Percentiles rank a stretch among this genome's conserved stretches.
Conservation (phyloP, 2,797 vertebrate genomes). For the Periophthalmus magnuspinnatus region DNA sequence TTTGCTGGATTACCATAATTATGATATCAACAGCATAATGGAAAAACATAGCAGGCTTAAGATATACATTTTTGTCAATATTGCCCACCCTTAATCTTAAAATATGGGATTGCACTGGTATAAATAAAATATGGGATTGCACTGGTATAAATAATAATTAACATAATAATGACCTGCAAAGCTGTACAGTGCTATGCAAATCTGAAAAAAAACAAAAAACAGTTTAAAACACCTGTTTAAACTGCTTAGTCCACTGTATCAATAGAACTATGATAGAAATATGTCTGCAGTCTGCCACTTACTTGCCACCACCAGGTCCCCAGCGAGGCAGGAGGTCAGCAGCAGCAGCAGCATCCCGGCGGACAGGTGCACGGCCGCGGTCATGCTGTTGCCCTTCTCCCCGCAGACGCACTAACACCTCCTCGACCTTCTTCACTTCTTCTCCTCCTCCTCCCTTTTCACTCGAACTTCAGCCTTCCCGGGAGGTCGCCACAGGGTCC, state of each 20-base stretch:
- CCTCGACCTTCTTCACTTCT: not conserved
- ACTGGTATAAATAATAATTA: not conserved
- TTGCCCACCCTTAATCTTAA: too few species aligned
- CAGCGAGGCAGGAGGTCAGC: slow-evolving; percentile 56
- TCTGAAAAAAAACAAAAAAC: too few species aligned
- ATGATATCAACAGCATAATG: too few species aligned
- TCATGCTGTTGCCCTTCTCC: slow-evolving; percentile 43
- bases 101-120: not conserved
- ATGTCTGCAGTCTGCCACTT: slow-evolving; percentile 27
- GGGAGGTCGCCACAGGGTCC: slow-evolving; percentile 37
- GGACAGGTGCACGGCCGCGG: slow-evolving; percentile 43
- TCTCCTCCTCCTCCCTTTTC: slow-evolving; percentile 1
- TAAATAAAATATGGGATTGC: not conserved
- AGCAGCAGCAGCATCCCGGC: slow-evolving; percentile 49
- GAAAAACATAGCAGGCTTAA: too few species aligned
- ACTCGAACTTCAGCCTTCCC: slow-evolving; percentile 32
- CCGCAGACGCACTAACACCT: slow-evolving; percentile 13
- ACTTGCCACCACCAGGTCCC: slow-evolving; percentile 53
- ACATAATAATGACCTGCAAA: too few species aligned
- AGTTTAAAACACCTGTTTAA: too few species aligned
- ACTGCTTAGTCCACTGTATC: not conserved
- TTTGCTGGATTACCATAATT: too few species aligned
- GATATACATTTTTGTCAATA: too few species aligned
- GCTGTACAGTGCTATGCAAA: too few species aligned
- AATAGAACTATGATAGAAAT: not conserved